Conservation (phyloP, 2,113 vertebrate genomes). For the Tonatia bakeri region DNA sequence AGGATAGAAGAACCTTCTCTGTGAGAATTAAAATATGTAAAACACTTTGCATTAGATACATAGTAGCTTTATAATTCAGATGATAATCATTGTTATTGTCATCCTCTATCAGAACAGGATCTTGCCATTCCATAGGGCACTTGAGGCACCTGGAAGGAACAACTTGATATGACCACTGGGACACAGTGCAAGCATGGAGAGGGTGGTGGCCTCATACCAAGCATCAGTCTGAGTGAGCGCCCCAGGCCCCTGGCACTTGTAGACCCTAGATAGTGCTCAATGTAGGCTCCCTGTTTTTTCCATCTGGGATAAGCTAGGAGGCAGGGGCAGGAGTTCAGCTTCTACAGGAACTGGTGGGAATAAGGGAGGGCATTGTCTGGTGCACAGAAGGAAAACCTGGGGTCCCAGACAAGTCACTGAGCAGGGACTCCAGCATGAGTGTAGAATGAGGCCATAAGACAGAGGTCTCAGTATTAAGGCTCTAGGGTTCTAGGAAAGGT, state of each 20-base stretch:
- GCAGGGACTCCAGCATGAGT: background rate
- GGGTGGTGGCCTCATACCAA: background rate
- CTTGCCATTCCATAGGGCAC: no score
- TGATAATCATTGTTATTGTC: background rate
- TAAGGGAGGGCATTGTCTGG: background rate
- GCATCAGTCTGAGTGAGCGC: background rate
- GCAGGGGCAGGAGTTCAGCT: background rate
- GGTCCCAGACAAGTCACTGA: background rate
- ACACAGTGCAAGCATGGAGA: no score
- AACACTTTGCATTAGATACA: background rate
- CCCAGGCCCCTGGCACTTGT: background rate
- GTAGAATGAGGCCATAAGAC: background rate
- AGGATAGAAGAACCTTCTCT: background rate
- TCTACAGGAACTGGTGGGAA: background rate
- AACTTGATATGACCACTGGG: background rate
- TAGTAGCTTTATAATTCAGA: background rate
- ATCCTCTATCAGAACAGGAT: background rate
- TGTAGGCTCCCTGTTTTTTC: background rate
- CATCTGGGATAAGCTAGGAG: background rate
- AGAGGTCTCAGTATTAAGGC: background rate
- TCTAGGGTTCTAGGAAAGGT: background rate
- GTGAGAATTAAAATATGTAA: background rate
- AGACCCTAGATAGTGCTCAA: rapidly evolving
- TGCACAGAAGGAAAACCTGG: background rate
- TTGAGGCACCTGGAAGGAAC: background rate